A percentile compares a stretch with the other conserved stretches of the same genome.
Conservation (phyloP, 2,797 vertebrate genomes). For the Microtus californicus region DNA sequence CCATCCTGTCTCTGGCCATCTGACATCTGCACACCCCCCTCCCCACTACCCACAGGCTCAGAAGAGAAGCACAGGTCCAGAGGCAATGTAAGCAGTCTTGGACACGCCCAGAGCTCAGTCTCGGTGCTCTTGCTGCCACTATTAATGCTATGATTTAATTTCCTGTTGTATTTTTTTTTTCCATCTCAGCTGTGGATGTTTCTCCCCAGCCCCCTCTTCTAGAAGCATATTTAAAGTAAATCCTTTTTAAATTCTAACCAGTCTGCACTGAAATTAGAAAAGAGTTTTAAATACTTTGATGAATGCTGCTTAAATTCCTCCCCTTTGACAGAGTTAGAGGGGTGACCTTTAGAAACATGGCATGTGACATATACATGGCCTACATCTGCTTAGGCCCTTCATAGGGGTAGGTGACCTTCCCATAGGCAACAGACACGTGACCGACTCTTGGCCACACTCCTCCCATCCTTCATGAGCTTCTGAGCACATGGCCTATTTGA, state of each 20-base stretch:
- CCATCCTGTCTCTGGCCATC: too few relatives aligned
- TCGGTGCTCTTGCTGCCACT: neutral
- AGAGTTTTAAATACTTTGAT: conserved; percentile 67
- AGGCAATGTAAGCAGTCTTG: neutral
- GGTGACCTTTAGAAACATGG: conserved; percentile 60
- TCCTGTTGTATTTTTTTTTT: conserved; percentile 67
- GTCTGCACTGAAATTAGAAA: conserved; percentile 73
- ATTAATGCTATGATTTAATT: conserved; percentile 58
- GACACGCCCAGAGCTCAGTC: neutral
- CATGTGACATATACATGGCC: neutral
- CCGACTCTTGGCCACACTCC: neutral
- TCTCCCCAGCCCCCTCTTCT: neutral
- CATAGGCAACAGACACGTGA: accelerated
- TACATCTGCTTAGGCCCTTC: neutral
- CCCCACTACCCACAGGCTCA: accelerated
- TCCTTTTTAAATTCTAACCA: conserved; percentile 77
- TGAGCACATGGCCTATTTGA: neutral
- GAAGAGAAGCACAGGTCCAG: neutral
- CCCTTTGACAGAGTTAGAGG: neutral
- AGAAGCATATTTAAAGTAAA: conserved; percentile 72
- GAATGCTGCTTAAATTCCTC: conserved; percentile 30
- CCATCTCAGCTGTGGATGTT: conserved; percentile 55
- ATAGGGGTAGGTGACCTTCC: neutral
- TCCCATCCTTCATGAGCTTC: neutral
- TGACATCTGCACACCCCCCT: accelerated